A percentile compares a stretch with the other conserved stretches of the same genome.
phyloP scores from a whole-genome alignment of 2,888 invertebrate species.

The Stenodera caucasica region DNA sequence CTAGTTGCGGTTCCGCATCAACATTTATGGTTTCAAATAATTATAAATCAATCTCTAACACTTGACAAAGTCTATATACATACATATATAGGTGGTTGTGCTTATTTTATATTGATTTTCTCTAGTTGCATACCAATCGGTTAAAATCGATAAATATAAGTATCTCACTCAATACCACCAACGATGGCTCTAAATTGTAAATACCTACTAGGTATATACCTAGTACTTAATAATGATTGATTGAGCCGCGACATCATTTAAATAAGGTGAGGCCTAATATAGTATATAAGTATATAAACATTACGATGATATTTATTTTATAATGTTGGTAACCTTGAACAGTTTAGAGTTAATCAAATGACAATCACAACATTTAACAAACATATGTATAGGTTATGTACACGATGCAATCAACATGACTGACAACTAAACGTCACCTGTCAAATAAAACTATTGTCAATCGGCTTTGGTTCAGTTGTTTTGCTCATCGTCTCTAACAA shows the following conservation, averaged over 20 bases:
- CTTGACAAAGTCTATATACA: neutral
- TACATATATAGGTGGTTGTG: too few species aligned
- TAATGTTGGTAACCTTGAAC: constrained; percentile 4
- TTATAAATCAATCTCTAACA: constrained; percentile 3
- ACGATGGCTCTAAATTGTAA: too few species aligned
- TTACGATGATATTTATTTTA: neutral
- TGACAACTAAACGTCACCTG: constrained; percentile 43
- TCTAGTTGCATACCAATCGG: neutral
- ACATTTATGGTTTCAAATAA: neutral
- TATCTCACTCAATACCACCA: too few species aligned
- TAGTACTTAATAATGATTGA: too few species aligned
- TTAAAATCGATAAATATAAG: too few species aligned
- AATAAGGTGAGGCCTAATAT: too few species aligned
- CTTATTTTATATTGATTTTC: neutral
- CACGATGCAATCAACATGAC: constrained; percentile 38
- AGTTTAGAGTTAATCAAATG: constrained; percentile 6
- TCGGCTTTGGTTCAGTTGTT: neutral
- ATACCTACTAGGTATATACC: too few species aligned
- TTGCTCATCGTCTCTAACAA: neutral
- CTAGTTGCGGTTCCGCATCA: neutral
- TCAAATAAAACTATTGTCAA: constrained; percentile 42
- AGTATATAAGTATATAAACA: neutral
- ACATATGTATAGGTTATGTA: constrained; percentile 6
- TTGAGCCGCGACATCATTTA: too few species aligned
- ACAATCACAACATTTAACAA: neutral